A percentile compares a stretch with the other conserved stretches of the same genome.
Evolutionary conservation across 2,797 vertebrate species (phyloP).

Genomic region (Coendou prehensilis): DNA sequence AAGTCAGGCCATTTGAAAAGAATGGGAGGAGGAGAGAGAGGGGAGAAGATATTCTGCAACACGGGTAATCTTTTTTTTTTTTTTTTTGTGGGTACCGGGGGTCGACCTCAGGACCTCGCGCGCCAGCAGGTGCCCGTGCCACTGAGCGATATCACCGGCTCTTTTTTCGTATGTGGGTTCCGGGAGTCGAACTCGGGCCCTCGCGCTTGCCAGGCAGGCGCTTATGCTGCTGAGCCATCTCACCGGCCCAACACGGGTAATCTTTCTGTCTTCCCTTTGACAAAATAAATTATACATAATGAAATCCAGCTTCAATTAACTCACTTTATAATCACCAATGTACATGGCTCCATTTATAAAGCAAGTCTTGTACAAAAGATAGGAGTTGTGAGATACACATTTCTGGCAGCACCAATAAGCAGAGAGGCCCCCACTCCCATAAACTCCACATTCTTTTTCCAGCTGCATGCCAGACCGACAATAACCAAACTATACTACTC

Average conservation of each 20-base stretch:
- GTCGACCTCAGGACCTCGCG: too few relatives aligned
- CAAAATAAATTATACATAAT: conserved; percentile 6
- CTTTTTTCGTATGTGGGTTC: too few relatives aligned
- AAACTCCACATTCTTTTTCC: conserved; percentile 77
- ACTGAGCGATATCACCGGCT: too few relatives aligned
- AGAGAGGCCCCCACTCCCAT: conserved; percentile 66
- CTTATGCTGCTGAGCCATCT: too few relatives aligned
- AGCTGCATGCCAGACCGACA: conserved; percentile 79
- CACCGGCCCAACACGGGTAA: not conserved
- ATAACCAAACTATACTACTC: conserved; percentile 76
- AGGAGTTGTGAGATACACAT: conserved; percentile 16
- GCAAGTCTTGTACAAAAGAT: not conserved
- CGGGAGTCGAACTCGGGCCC: too few relatives aligned
- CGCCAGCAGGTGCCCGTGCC: too few relatives aligned
- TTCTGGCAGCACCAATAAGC: conserved; percentile 57
- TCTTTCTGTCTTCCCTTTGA: not conserved
- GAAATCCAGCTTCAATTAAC: not conserved
- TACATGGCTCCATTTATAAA: not conserved
- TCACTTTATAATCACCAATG: not conserved
- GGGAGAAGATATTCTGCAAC: not conserved
- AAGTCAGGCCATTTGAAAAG: not conserved
- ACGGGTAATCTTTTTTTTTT: too few relatives aligned
- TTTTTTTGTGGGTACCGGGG: too few relatives aligned
- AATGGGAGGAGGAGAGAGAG: not conserved
- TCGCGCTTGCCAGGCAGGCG: too few relatives aligned